Evolutionary conservation across 2,113 vertebrate genomes (phyloP).

Genomic region (Fregetta grallaria): DNA sequence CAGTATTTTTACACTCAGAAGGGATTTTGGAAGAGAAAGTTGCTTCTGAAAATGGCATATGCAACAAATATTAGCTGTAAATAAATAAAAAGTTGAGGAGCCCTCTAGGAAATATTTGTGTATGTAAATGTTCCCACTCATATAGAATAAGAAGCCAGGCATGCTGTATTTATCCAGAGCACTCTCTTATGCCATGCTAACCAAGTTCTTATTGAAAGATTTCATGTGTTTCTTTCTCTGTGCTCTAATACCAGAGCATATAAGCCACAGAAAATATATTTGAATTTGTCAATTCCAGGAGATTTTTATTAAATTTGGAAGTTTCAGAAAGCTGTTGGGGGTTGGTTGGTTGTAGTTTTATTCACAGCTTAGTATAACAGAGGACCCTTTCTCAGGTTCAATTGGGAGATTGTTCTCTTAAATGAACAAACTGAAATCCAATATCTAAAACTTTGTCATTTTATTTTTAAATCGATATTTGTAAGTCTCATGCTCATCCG

Average conservation of each 20-base stretch:
- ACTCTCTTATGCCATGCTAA: background rate
- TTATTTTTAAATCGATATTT: background rate
- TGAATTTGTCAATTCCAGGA: background rate
- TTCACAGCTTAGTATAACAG: background rate
- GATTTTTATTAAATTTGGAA: background rate
- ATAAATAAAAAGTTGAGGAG: slow-evolving; percentile 29
- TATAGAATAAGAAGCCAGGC: background rate
- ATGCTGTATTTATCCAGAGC: background rate
- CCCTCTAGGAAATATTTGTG: slow-evolving; percentile 22
- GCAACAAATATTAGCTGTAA: slow-evolving; percentile 40
- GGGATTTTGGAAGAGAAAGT: slow-evolving; percentile 13
- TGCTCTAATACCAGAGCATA: background rate
- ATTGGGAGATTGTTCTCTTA: background rate
- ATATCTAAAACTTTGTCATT: background rate
- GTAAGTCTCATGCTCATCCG: background rate
- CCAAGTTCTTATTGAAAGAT: background rate
- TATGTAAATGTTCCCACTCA: slow-evolving; percentile 2
- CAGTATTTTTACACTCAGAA: background rate
- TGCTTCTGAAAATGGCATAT: slow-evolving; percentile 10
- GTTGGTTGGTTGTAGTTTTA: background rate
- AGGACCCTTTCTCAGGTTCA: background rate
- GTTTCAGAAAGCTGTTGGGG: background rate
- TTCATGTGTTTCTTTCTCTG: background rate
- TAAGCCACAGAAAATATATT: background rate
- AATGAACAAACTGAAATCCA: background rate